phyloP scores from a whole-genome alignment of 2,113 vertebrate genomes.

The Lethenteron camtschaticum region DNA sequence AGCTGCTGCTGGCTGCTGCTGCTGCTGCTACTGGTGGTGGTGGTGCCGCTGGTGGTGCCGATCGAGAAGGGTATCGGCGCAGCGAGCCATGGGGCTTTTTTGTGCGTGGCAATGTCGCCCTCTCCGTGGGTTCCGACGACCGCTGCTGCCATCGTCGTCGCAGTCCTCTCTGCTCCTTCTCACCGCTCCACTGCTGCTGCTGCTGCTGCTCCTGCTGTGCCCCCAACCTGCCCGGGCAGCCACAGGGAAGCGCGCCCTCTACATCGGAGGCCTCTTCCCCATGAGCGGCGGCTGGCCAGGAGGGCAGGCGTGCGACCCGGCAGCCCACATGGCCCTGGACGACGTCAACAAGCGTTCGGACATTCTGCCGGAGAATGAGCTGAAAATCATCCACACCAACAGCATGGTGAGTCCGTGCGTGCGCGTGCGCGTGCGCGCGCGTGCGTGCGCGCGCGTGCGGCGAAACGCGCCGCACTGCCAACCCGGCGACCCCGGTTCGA shows the following conservation, averaged over 20 bases:
- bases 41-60: no score
- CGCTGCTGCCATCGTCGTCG: background rate
- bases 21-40: no score
- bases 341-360: conserved; percentile 66
- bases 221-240: conserved; percentile 21
- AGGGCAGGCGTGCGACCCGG: conserved; percentile 62
- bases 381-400: conserved; percentile 70
- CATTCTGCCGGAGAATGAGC: conserved; percentile 63
- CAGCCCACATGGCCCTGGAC: conserved; percentile 68
- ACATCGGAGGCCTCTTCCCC: conserved; percentile 74
- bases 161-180: conserved; percentile 10
- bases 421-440: background rate
- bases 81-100: no score
- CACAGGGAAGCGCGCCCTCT: conserved; percentile 62
- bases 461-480: no score
- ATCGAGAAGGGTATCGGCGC: no score
- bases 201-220: conserved; percentile 22
- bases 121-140: no score
- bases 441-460: background rate
- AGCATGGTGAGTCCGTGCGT: conserved; percentile 41
- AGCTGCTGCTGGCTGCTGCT: no score
- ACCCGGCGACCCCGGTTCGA: no score
- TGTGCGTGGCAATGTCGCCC: no score
- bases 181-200: conserved; percentile 18
- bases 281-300: conserved; percentile 83